Conservation (phyloP, 2,113 vertebrate species). For the Colaptes auratus region DNA sequence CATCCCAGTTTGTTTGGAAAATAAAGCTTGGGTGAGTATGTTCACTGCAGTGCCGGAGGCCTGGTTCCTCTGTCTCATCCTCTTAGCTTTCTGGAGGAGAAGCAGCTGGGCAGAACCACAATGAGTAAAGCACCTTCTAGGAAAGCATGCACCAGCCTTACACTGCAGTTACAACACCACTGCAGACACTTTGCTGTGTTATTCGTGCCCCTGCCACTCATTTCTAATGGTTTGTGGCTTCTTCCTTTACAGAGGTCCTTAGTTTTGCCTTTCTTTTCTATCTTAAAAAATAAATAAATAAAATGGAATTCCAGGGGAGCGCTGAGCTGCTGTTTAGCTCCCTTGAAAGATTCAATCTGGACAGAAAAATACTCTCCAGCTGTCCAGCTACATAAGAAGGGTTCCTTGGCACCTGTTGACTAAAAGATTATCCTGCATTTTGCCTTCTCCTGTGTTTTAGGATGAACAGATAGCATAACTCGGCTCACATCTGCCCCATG, state of each 20-base stretch:
- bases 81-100: neutral
- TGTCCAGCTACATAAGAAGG: neutral
- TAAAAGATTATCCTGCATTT: neutral
- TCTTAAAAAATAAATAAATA: neutral
- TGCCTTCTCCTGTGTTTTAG: neutral
- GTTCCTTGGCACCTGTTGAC: neutral
- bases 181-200: neutral
- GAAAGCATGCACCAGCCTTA: neutral
- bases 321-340: neutral
- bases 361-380: neutral
- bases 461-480: neutral
- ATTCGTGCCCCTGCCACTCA: neutral
- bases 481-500: neutral
- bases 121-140: neutral
- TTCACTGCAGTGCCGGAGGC: neutral
- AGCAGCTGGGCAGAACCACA: neutral
- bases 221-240: neutral
- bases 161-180: neutral
- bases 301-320: neutral
- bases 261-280: neutral
- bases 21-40: neutral
- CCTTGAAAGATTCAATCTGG: neutral
- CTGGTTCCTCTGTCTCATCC: too few species aligned
- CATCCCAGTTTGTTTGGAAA: neutral
- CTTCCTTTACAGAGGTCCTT: neutral